Conservation (phyloP, 2,888 invertebrate genomes). For the Spodoptera littoralis region DNA sequence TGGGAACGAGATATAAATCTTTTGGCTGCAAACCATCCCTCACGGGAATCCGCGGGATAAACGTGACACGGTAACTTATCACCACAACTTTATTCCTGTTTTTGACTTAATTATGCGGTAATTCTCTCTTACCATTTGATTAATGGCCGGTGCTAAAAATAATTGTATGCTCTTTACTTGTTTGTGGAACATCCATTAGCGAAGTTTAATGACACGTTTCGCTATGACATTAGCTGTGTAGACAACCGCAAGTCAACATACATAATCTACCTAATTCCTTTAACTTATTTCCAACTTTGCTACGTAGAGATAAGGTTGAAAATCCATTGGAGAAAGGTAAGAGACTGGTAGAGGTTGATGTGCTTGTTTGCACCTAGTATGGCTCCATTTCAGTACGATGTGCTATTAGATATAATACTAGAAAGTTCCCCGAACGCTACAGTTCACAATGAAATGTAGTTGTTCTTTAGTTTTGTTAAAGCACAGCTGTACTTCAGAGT, state of each 20-base stretch:
- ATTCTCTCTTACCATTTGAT: conserved; percentile 24
- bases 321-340: too few relatives aligned
- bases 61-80: conserved; percentile 25
- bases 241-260: neutral
- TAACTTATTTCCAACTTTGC: too few relatives aligned
- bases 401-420: conserved; percentile 12
- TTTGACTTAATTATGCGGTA: conserved; percentile 28
- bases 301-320: too few relatives aligned
- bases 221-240: conserved; percentile 17
- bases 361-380: too few relatives aligned
- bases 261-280: too few relatives aligned
- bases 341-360: too few relatives aligned
- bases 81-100: conserved; percentile 26
- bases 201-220: conserved; percentile 19
- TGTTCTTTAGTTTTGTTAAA: conserved; percentile 27
- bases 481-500: conserved; percentile 5
- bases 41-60: conserved; percentile 11
- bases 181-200: conserved; percentile 18
- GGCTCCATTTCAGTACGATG: neutral
- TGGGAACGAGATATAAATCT: conserved; percentile 43
- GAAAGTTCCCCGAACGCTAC: conserved; percentile 18
- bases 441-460: conserved; percentile 21
- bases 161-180: conserved; percentile 4
- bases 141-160: conserved; percentile 34
- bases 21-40: conserved; percentile 19